These are phyloP conservation scores for Achatina immaculata DNA, from an alignment of 1,140 invertebrate species.

Conservation along the genomic window DNA sequence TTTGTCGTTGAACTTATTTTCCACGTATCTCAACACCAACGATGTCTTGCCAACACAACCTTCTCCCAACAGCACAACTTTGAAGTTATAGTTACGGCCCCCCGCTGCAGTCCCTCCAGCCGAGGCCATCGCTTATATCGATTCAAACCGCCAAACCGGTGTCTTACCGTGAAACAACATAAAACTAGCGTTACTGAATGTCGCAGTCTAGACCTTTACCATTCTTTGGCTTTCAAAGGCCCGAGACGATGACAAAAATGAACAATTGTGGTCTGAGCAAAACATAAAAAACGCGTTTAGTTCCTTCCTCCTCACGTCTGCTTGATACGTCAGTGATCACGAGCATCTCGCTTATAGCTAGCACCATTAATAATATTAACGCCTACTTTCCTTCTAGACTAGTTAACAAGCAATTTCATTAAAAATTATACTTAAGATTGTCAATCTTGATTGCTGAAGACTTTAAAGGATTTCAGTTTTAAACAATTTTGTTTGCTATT, in stretches of 20 bases:
- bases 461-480: too few relatives aligned
- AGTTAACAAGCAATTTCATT: too few relatives aligned
- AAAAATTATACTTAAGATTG: too few relatives aligned
- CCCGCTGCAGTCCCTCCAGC: slow-evolving; percentile 27
- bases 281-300: background rate
- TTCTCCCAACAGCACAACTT: slow-evolving; percentile 96
- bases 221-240: background rate
- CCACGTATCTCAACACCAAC: slow-evolving; percentile 92
- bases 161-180: too few relatives aligned
- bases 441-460: too few relatives aligned
- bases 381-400: too few relatives aligned
- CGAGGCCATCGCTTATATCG: background rate
- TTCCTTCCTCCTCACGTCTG: slow-evolving; percentile 6
- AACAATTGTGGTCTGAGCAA: background rate
- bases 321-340: slow-evolving; percentile 28
- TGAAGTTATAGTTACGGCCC: slow-evolving; percentile 77
- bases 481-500: background rate
- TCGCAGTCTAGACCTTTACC: background rate
- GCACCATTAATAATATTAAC: slow-evolving; percentile 1
- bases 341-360: slow-evolving; percentile 5
- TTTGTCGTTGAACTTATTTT: slow-evolving; percentile 95
- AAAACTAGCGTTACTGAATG: background rate
- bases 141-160: background rate
- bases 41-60: slow-evolving; percentile 99
- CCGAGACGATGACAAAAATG: background rate